Evolutionary conservation across 2,888 invertebrate species (phyloP), one percentile per base, ranked within the genome.

Genomic region (Agonopterix alstromeriana): DNA sequence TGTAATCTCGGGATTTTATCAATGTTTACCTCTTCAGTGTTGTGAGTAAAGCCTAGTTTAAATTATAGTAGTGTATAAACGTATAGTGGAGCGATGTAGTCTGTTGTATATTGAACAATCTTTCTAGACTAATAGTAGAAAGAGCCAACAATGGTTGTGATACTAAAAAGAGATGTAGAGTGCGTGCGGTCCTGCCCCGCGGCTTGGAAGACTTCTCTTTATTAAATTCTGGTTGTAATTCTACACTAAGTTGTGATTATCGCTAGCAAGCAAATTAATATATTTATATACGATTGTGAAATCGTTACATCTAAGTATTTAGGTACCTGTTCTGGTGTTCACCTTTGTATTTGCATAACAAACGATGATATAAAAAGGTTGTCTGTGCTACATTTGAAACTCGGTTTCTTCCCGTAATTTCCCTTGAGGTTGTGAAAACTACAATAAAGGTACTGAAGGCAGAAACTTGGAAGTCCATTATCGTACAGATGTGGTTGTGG

Each of bases 21-120:
- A 83, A 82, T 86, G 85, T 84, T 84, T 87, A 88, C 86, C 86
- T 88, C 88, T 84, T 74, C 73, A 73, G 88, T 87, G 88, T 88
- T 88, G 87, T 87, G 87, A 87, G 80, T 81, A 76, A 71, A 66
- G 54, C 51, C 69, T 77, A 80, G 69, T 69, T 70, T 61, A 58
- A 71, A 65, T 70, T 73, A 75, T 70, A 70, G 60, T 60, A 60
- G 60, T 60, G 60, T 48, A 54, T 58, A 63, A 53, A 60, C 54
- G 27, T 27, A 27, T 27, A 45, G 53, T 53, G 50, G 58, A 60
- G 58, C 56, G 52, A 57, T 52, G 64, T 54, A 69, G 70, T 65
- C 56, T 75, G 62, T 55, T 51, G 57, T 58, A 53, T 52, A 52
- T 52, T 52, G 58, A 61, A 64, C 61, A 53, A 53, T 53, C 59